Evolutionary conservation across 30 jellyfish, hydroid and myxozoan species (phyloP).

Genomic region (Catostylus mosaicus): DNA sequence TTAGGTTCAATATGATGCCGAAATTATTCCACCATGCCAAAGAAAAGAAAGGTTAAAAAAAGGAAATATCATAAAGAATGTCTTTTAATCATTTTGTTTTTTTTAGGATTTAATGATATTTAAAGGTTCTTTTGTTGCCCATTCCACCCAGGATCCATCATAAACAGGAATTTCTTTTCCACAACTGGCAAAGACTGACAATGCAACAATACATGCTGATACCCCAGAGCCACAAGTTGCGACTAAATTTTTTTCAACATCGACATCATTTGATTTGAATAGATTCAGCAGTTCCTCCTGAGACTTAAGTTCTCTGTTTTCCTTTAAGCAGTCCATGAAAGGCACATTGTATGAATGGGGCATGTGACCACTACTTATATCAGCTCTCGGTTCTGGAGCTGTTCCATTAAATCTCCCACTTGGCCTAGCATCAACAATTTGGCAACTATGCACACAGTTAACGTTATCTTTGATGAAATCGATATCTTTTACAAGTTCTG

Average conservation of each 20-base stretch:
- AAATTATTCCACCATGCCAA: background rate
- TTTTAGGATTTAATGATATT: background rate
- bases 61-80: no score
- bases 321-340: constrained; percentile 57
- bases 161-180: constrained; percentile 82
- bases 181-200: constrained; percentile 37
- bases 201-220: constrained; percentile 81
- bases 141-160: constrained; percentile 97
- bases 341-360: constrained; percentile 80
- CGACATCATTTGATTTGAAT: constrained; percentile 68
- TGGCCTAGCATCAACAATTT: constrained; percentile 92
- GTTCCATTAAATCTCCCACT: constrained; percentile 69
- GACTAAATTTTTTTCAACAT: constrained; percentile 49
- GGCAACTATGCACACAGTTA: constrained; percentile 36
- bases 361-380: constrained; percentile 85
- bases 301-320: constrained; percentile 47
- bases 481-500: constrained; percentile 67
- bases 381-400: constrained; percentile 75
- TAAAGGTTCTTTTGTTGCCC: constrained; percentile 72
- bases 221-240: constrained; percentile 97
- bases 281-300: constrained; percentile 40
- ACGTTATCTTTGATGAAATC: constrained; percentile 52
- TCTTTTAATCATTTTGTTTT: no score
- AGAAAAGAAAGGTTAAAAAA: no score
- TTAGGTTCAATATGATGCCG: no score